Evolutionary conservation across 2,888 invertebrate species (phyloP), one percentile per base, ranked within the genome.

Genomic region (Campopleginae sp.): DNA sequence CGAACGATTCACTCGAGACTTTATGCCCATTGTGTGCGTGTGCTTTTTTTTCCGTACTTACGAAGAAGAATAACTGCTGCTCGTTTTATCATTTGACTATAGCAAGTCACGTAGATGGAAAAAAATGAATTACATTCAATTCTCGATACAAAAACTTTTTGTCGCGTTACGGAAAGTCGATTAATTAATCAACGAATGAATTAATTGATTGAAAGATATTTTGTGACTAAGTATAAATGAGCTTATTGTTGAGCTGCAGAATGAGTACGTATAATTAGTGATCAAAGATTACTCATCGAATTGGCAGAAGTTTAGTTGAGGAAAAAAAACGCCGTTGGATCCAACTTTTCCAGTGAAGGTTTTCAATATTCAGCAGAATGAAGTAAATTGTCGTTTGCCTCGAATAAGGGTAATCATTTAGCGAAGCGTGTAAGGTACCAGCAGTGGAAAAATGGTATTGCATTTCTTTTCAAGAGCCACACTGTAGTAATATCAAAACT

Each of bases 1-100:
- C 79, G 46, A 33, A 72, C 23, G 65, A 66, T 33, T 46, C 46
- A n/a, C n/a, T 65, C 33, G 66, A 27, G 76, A 44, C 33, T 66
- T 31, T 51, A 14, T 17, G 19, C 72, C 14, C 48, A 54, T 38
- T 33, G 46, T 44, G 19, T 42, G 14, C 14, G 38, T 17, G 14
- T 38, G 14, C 17, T 2, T 44, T 17, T 14, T 12, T 54, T 27
- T 72, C 19, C 8, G n/a, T 14, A 19, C 33, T n/a, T 27, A 27
- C 48, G 19, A 74, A 19, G 66, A 46, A 54, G 51, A 8, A 74
- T 8, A 51, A 42, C 48, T 27, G 33, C 31, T 10, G 0, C n/a
- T n/a, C 7, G 10, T 63, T 10, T 38, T 1, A 10, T 10, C 1
- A 38, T 38, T 38, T 38, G 58, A 12, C 27, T 58, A 27, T 27